Evolutionary conservation across 2,797 vertebrate species (phyloP).

Genomic region (Phylloscopus collybita): DNA sequence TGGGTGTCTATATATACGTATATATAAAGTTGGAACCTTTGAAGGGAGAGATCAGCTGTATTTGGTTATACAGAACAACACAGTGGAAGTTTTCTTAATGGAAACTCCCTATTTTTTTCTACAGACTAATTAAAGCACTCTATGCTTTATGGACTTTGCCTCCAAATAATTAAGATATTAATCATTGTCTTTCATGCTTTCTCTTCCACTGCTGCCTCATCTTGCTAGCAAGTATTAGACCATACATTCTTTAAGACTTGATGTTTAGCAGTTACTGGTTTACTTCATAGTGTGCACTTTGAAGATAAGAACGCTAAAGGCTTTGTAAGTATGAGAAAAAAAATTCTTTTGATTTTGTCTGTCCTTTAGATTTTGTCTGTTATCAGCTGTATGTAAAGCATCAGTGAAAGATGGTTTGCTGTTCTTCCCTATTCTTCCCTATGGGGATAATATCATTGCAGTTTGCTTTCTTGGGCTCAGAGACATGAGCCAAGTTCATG

Average conservation of each 20-base stretch:
- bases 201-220: neutral
- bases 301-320: neutral
- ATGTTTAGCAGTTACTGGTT: neutral
- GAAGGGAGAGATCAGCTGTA: neutral
- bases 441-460: neutral
- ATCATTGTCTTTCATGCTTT: neutral
- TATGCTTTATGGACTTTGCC: neutral
- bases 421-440: neutral
- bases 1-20: no score
- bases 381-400: neutral
- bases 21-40: neutral
- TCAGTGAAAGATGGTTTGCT: neutral
- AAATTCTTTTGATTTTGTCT: neutral
- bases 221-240: neutral
- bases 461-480: neutral
- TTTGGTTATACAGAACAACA: neutral
- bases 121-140: neutral
- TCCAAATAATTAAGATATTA: neutral
- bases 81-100: neutral
- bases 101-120: neutral
- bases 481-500: neutral
- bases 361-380: neutral
- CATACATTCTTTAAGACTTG: neutral
- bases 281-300: neutral
- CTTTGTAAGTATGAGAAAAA: neutral